These are phyloP conservation scores for Eubasilissa regina DNA, from an alignment of 1,140 invertebrate genomes.

Conservation along the genomic window DNA sequence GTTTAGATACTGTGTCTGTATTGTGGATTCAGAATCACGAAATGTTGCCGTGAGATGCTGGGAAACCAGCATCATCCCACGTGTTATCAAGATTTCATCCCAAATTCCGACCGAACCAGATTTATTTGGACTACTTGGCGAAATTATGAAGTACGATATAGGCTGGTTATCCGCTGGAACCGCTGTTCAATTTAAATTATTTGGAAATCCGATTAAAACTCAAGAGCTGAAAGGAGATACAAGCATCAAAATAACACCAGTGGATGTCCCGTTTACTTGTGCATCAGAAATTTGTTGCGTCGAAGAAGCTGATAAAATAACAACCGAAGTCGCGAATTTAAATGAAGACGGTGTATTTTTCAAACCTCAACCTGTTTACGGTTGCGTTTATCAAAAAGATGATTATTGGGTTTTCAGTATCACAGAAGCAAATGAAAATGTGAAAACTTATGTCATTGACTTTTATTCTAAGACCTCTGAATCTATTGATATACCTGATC, in stretches of 20 bases:
- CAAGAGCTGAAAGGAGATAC: conserved; percentile 79
- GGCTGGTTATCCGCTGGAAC: conserved; percentile 93
- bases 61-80: conserved; percentile 86
- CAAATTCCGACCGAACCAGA: conserved; percentile 63
- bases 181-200: conserved; percentile 89
- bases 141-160: conserved; percentile 77
- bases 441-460: conserved; percentile 80
- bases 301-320: conserved; percentile 70
- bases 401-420: conserved; percentile 89
- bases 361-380: conserved; percentile 86
- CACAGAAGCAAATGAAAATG: conserved; percentile 81
- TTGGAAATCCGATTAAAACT: conserved; percentile 86
- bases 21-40: conserved; percentile 71
- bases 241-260: conserved; percentile 84
- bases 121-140: conserved; percentile 79
- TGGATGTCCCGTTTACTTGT: conserved; percentile 68
- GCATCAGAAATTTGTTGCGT: conserved; percentile 71
- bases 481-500: conserved; percentile 71
- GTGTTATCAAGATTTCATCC: conserved; percentile 68
- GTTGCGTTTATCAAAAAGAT: conserved; percentile 79
- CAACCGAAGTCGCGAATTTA: conserved; percentile 75
- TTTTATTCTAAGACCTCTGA: conserved; percentile 75
- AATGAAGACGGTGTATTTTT: conserved; percentile 77
- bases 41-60: conserved; percentile 82
- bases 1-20: conserved; percentile 87